Conservation (phyloP, 1,140 invertebrate species). For the Himalopsyche phryganea region DNA sequence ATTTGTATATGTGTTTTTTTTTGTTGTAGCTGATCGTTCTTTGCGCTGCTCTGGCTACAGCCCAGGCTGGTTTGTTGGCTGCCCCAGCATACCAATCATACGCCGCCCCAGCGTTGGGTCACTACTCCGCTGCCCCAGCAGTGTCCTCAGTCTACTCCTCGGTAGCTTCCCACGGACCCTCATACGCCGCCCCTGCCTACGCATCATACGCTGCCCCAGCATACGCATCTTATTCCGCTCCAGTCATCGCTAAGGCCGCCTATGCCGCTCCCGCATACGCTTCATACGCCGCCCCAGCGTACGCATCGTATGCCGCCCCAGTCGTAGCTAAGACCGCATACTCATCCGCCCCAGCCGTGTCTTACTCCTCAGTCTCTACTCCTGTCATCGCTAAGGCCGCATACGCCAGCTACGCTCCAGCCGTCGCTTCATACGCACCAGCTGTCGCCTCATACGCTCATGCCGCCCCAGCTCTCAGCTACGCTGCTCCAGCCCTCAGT, state of each 20-base stretch:
- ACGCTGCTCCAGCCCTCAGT: slow-evolving; percentile 2
- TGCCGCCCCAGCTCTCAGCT: slow-evolving; percentile 6
- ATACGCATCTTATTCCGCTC: slow-evolving; percentile 37
- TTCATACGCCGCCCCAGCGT: slow-evolving; percentile 27
- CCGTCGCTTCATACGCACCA: slow-evolving; percentile 8
- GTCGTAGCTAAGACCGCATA: slow-evolving; percentile 20
- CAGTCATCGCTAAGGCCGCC: slow-evolving; percentile 29
- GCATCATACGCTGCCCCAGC: slow-evolving; percentile 27
- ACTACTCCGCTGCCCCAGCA: slow-evolving; percentile 24
- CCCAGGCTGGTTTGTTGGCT: slow-evolving; percentile 28
- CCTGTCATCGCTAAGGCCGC: slow-evolving; percentile 16
- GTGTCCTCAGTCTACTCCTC: slow-evolving; percentile 13
- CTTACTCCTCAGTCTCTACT: slow-evolving; percentile 35
- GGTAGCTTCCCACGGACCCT: slow-evolving; percentile 22
- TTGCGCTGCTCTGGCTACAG: slow-evolving; percentile 43
- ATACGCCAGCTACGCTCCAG: slow-evolving; percentile 17
- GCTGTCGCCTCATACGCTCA: slow-evolving; percentile 4
- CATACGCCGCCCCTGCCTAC: slow-evolving; percentile 33
- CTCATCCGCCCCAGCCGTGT: slow-evolving; percentile 19
- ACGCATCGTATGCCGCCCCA: slow-evolving; percentile 19
- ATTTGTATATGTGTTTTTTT: background rate
- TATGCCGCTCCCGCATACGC: slow-evolving; percentile 28
- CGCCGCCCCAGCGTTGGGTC: slow-evolving; percentile 15
- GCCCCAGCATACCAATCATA: slow-evolving; percentile 11
- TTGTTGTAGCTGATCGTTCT: slow-evolving; percentile 43